Evolutionary conservation across 2,888 invertebrate species (phyloP).

Genomic region (Parnassius orleans): DNA sequence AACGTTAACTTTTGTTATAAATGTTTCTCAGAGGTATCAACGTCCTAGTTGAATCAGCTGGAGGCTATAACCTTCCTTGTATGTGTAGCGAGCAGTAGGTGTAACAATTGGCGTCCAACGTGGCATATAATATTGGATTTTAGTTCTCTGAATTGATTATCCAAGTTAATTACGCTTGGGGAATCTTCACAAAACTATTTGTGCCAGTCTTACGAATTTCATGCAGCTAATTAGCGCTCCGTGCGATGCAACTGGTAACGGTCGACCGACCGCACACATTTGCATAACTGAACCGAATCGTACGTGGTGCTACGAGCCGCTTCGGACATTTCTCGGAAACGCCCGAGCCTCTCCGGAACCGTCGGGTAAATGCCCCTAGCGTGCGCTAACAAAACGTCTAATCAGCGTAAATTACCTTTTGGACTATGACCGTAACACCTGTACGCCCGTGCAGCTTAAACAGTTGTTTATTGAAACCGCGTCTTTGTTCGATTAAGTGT

Average conservation of each 20-base stretch:
- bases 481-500: neutral
- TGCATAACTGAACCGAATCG: slow-evolving; percentile 29
- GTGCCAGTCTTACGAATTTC: neutral
- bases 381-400: slow-evolving; percentile 26
- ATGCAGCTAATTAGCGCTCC: slow-evolving; percentile 23
- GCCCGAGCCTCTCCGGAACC: neutral
- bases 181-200: too few species aligned
- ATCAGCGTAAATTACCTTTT: slow-evolving; percentile 22
- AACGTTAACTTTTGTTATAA: too few species aligned
- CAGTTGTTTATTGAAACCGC: slow-evolving; percentile 10
- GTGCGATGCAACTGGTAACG: slow-evolving; percentile 24
- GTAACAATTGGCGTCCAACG: too few species aligned
- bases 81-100: too few species aligned
- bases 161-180: too few species aligned
- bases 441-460: slow-evolving; percentile 10
- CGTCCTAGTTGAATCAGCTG: too few species aligned
- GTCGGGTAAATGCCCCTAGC: slow-evolving; percentile 18
- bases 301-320: slow-evolving; percentile 6
- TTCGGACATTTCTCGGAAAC: slow-evolving; percentile 19
- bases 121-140: too few species aligned
- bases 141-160: too few species aligned
- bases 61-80: too few species aligned
- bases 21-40: too few species aligned
- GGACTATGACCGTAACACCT: slow-evolving; percentile 17
- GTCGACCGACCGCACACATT: slow-evolving; percentile 27